Conservation (phyloP, 2,113 vertebrate genomes). For the Dendrocopos noguchii region DNA sequence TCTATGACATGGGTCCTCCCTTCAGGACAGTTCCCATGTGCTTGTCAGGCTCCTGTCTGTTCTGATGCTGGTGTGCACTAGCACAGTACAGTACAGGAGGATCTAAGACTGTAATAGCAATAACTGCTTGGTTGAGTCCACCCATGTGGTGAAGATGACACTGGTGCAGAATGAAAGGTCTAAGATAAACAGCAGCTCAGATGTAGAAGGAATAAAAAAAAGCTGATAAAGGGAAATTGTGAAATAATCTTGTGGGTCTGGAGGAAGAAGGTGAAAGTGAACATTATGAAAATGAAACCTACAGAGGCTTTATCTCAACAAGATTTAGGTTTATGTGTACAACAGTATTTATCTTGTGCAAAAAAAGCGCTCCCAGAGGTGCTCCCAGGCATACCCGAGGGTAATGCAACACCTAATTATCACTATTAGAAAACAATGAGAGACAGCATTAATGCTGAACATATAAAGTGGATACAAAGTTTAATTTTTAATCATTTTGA, state of each 20-base stretch:
- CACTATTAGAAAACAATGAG: constrained; percentile 26
- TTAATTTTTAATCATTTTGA: constrained; percentile 45
- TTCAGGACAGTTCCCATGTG: background rate
- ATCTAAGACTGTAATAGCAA: background rate
- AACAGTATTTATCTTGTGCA: constrained; percentile 14
- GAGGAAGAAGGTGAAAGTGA: background rate
- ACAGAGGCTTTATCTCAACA: constrained; percentile 9
- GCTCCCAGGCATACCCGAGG: background rate
- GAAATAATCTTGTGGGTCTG: background rate
- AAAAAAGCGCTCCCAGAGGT: constrained; percentile 22
- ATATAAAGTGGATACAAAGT: background rate
- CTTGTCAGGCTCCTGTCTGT: background rate
- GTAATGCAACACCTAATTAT: constrained; percentile 43
- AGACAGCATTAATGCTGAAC: constrained; percentile 14
- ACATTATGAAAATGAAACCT: background rate
- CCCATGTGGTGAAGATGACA: background rate
- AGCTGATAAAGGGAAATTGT: background rate
- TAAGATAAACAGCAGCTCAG: background rate
- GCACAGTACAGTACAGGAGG: background rate
- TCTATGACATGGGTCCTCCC: background rate
- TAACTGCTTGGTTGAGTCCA: background rate
- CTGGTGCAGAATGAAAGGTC: background rate
- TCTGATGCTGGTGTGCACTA: background rate
- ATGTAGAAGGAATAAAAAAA: background rate
- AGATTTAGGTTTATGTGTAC: background rate